These are phyloP conservation scores for Chrysomallon squamiferum DNA, from an alignment of 1,140 invertebrate species.

Conservation along the genomic window DNA sequence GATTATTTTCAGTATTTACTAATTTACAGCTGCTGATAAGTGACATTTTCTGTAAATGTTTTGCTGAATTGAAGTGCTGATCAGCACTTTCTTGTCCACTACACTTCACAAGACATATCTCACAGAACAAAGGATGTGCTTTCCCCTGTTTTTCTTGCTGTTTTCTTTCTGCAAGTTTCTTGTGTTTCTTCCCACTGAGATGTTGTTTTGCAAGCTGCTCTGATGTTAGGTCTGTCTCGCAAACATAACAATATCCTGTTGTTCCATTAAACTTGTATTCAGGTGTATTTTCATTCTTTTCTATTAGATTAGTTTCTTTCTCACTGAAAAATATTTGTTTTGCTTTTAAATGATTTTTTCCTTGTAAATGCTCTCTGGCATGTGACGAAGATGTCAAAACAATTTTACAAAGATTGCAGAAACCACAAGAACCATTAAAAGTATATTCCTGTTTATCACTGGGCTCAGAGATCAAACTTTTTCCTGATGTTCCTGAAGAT, in stretches of 20 bases:
- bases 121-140: slow-evolving; percentile 27
- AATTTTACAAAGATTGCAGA: slow-evolving; percentile 34
- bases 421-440: slow-evolving; percentile 31
- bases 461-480: background rate
- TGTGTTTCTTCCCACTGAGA: slow-evolving; percentile 30
- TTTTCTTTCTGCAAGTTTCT: slow-evolving; percentile 14
- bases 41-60: slow-evolving; percentile 33
- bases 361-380: slow-evolving; percentile 25
- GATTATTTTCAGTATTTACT: no score
- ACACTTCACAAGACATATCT: slow-evolving; percentile 38
- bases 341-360: slow-evolving; percentile 28
- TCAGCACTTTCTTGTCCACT: slow-evolving; percentile 41
- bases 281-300: background rate
- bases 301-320: slow-evolving; percentile 11
- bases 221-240: slow-evolving; percentile 31
- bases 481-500: background rate
- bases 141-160: slow-evolving; percentile 2
- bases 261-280: slow-evolving; percentile 9
- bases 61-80: slow-evolving; percentile 41
- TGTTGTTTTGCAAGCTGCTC: slow-evolving; percentile 28
- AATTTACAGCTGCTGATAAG: slow-evolving; percentile 1
- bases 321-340: background rate
- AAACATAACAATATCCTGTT: slow-evolving; percentile 28
- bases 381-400: slow-evolving; percentile 32
- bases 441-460: slow-evolving; percentile 12